A percentile compares a stretch with the other conserved stretches of the same genome.
phyloP scores from a whole-genome alignment of 2,797 vertebrate species.

The Chelon auratus region DNA sequence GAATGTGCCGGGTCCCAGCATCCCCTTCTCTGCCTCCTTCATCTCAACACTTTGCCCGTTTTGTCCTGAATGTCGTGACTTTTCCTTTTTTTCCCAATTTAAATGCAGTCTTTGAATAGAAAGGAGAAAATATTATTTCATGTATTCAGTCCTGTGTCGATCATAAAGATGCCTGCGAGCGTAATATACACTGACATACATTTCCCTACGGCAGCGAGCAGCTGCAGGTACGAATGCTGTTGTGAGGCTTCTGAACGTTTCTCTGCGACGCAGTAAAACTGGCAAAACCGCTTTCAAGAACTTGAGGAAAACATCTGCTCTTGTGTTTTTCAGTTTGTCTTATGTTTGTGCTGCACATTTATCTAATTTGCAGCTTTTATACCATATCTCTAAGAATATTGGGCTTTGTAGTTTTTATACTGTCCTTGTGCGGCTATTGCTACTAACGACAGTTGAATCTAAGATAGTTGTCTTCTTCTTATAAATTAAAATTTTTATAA shows the following conservation, averaged over 20 bases:
- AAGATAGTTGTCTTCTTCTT: too few species aligned
- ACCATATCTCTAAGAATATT: too few species aligned
- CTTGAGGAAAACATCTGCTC: neutral
- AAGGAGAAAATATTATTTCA: too few species aligned
- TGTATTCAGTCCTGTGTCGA: too few species aligned
- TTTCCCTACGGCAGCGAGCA: slow-evolving; percentile 6
- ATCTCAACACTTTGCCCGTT: neutral
- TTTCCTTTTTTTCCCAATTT: neutral
- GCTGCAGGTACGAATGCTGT: neutral
- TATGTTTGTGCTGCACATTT: neutral
- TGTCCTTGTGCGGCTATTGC: too few species aligned
- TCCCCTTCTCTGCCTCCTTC: slow-evolving; percentile 16
- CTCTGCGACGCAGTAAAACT: neutral
- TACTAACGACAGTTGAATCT: too few species aligned
- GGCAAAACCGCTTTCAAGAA: neutral
- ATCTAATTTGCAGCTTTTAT: neutral
- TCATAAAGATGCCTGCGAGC: neutral
- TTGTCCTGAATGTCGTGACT: neutral
- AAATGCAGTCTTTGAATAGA: too few species aligned
- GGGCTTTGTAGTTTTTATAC: too few species aligned
- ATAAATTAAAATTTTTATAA: too few species aligned
- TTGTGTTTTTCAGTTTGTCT: neutral
- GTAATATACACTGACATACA: neutral
- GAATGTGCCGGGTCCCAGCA: slow-evolving; percentile 53
- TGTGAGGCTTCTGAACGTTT: neutral